Evolutionary conservation across 1,140 invertebrate species (phyloP).

Genomic region (Brachystomella parvula): DNA sequence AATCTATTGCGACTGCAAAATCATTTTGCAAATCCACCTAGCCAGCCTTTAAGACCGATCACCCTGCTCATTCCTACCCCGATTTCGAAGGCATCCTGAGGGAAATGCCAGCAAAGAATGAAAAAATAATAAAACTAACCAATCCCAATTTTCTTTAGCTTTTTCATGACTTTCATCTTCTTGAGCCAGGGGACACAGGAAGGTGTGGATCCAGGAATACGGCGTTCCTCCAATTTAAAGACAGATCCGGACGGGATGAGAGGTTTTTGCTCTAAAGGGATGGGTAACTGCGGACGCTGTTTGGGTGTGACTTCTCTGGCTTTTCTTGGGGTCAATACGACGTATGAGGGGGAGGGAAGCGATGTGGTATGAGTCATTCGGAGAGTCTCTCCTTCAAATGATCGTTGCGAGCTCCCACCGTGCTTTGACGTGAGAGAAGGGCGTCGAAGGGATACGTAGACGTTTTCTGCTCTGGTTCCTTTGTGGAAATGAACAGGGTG

Average conservation of each 20-base stretch:
- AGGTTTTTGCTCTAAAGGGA: too few relatives aligned
- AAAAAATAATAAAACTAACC: background rate
- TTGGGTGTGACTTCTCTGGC: background rate
- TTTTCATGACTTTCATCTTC: conserved; percentile 31
- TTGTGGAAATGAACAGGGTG: background rate
- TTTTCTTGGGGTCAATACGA: background rate
- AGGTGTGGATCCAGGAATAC: conserved; percentile 2
- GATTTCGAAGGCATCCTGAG: too few relatives aligned
- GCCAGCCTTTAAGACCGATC: too few relatives aligned
- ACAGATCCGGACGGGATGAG: too few relatives aligned
- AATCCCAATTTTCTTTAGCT: conserved; percentile 22
- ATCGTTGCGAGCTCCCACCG: too few relatives aligned
- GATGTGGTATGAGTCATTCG: too few relatives aligned
- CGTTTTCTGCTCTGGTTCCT: background rate
- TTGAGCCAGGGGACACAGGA: conserved; percentile 27
- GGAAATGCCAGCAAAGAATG: background rate
- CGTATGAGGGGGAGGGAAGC: conserved; percentile 1
- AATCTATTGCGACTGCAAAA: too few relatives aligned
- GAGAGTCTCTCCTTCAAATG: too few relatives aligned
- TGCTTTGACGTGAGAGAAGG: background rate
- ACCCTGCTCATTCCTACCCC: too few relatives aligned
- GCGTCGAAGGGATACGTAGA: background rate
- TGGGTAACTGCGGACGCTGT: too few relatives aligned
- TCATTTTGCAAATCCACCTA: too few relatives aligned
- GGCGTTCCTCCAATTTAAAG: too few relatives aligned